Conservation (phyloP, 2,797 vertebrate species). For the Scarus forsteni region DNA sequence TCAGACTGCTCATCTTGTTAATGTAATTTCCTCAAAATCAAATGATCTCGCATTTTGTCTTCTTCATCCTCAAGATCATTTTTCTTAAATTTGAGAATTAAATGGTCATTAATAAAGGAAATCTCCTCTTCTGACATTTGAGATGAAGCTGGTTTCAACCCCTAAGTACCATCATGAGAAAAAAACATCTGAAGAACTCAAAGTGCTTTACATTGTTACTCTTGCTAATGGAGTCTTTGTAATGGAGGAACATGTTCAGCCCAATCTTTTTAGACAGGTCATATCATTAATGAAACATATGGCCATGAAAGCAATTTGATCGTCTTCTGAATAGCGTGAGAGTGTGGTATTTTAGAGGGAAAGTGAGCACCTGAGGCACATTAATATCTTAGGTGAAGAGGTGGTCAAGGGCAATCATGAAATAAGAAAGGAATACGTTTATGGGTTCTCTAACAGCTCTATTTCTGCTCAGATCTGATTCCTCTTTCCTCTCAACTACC, state of each 20-base stretch:
- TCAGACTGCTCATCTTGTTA: no score
- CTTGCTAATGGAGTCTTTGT: conserved; percentile 65
- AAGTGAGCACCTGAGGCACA: conserved; percentile 37
- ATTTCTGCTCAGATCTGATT: conserved; percentile 10
- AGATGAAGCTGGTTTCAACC: conserved; percentile 7
- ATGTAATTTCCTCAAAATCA: not conserved
- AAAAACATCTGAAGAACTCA: conserved; percentile 28
- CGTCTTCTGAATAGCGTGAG: conserved; percentile 37
- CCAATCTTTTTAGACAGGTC: conserved; percentile 52
- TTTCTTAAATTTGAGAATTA: not conserved
- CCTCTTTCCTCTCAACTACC: conserved; percentile 8
- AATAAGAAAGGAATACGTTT: conserved; percentile 18
- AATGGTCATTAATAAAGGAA: not conserved
- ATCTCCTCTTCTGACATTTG: not conserved
- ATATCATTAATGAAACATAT: conserved; percentile 68
- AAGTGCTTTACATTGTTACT: conserved; percentile 68
- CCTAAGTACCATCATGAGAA: conserved; percentile 10
- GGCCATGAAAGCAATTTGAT: conserved; percentile 52
- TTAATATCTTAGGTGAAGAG: conserved; percentile 51
- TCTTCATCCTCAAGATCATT: not conserved
- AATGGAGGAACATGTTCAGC: conserved; percentile 32
- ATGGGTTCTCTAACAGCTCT: conserved; percentile 8
- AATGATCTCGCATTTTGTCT: not conserved
- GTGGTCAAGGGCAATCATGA: conserved; percentile 15
- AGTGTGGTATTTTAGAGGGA: conserved; percentile 39